A percentile compares a stretch with the other conserved stretches of the same genome.
Evolutionary conservation across 1,140 invertebrate genomes (phyloP).

Genomic region (Brachionus calyciflorus): DNA sequence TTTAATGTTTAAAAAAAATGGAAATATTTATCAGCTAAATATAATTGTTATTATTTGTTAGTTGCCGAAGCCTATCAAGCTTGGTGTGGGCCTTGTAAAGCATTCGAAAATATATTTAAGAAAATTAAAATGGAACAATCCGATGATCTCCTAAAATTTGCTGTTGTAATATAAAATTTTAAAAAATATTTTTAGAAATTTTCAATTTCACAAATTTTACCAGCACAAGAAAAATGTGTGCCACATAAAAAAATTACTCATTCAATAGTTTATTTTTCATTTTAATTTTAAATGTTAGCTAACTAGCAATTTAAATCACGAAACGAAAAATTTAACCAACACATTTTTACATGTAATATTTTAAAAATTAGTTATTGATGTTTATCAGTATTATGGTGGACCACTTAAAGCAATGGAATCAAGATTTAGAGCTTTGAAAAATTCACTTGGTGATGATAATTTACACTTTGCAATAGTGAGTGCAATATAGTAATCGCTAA

Average conservation of each 20-base stretch:
- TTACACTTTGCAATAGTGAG: slow-evolving; percentile 42
- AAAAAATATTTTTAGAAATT: too few relatives aligned
- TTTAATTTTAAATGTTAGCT: too few relatives aligned
- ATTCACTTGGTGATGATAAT: slow-evolving; percentile 40
- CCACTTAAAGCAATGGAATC: slow-evolving; percentile 77
- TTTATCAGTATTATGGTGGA: slow-evolving; percentile 87
- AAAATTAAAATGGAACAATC: slow-evolving; percentile 83
- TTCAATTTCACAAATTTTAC: too few relatives aligned
- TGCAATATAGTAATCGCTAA: not conserved
- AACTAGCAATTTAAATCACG: not conserved
- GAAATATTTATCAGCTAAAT: too few relatives aligned
- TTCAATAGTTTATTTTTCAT: too few relatives aligned
- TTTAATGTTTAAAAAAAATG: too few relatives aligned
- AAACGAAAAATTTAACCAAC: not conserved
- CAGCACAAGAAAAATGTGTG: too few relatives aligned
- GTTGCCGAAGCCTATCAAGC: slow-evolving; percentile 86
- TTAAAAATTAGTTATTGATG: slow-evolving; percentile 70
- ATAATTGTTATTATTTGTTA: slow-evolving; percentile 63
- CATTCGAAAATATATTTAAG: slow-evolving; percentile 79
- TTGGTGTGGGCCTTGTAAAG: slow-evolving; percentile 83
- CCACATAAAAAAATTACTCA: too few relatives aligned
- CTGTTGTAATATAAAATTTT: slow-evolving; percentile 68
- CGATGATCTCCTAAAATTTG: slow-evolving; percentile 75
- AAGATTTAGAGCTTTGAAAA: slow-evolving; percentile 34
- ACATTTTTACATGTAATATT: not conserved